Percentiles rank a stretch among this genome's conserved stretches.
These are phyloP conservation scores for Apostichopus parvimensis DNA, from an alignment of 35 echinoderm and acorn worm species.

Conservation along the genomic window DNA sequence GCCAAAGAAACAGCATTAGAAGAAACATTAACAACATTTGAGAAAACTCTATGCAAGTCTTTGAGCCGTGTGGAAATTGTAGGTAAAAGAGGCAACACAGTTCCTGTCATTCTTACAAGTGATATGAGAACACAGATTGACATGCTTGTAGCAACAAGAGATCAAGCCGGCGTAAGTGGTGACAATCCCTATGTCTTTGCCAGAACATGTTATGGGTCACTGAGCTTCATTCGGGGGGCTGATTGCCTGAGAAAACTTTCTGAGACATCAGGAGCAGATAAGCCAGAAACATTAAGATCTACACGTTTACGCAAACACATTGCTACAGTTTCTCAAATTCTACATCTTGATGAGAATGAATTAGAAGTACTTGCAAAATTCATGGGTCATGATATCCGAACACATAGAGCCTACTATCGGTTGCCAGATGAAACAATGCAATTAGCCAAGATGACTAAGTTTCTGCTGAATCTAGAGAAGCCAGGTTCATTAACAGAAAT, in stretches of 20 bases:
- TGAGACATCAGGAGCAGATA: constrained; percentile 42
- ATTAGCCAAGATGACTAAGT: constrained; percentile 44
- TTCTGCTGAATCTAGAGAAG: constrained; percentile 10
- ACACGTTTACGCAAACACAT: constrained; percentile 63
- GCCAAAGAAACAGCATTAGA: background rate
- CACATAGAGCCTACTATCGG: too few species aligned
- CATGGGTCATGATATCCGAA: too few species aligned
- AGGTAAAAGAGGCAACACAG: constrained; percentile 46
- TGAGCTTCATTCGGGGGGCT: background rate
- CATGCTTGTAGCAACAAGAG: constrained; percentile 7
- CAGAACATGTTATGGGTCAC: background rate
- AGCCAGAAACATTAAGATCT: constrained; percentile 47
- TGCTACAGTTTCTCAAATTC: constrained; percentile 50
- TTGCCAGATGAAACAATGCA: constrained; percentile 44
- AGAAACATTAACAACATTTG: constrained; percentile 37
- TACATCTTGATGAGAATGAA: constrained; percentile 37
- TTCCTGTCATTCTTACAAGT: constrained; percentile 42
- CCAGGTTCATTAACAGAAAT: background rate
- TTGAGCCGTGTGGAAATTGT: constrained; percentile 60
- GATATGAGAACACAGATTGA: constrained; percentile 50
- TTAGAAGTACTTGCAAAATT: constrained; percentile 46
- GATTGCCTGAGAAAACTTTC: constrained; percentile 36
- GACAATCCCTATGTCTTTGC: constrained; percentile 58
- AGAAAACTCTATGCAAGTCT: background rate
- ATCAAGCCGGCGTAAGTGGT: constrained; percentile 32